phyloP scores from a whole-genome alignment of 2,888 invertebrate genomes.

The Ryuthela nishihirai region DNA sequence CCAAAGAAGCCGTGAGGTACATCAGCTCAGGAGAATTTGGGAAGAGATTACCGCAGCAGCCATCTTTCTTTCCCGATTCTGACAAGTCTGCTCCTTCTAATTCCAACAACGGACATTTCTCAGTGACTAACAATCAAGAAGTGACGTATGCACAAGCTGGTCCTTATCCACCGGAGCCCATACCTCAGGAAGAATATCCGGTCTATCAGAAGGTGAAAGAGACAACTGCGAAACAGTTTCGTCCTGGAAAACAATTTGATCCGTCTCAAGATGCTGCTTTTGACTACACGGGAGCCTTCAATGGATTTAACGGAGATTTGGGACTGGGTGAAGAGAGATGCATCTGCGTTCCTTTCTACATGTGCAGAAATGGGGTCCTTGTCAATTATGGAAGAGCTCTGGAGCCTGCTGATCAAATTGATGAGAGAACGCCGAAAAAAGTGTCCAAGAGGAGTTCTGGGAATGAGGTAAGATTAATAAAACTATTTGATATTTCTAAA shows the following conservation, averaged over 20 bases:
- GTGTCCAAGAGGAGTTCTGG: slow-evolving; percentile 16
- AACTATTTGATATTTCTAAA: too few species aligned
- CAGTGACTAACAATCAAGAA: slow-evolving; percentile 11
- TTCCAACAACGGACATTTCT: slow-evolving; percentile 23
- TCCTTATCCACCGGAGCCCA: slow-evolving; percentile 16
- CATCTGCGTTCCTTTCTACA: slow-evolving; percentile 43
- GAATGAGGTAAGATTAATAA: slow-evolving; percentile 5
- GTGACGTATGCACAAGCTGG: slow-evolving; percentile 14
- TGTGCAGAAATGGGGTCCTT: slow-evolving; percentile 42
- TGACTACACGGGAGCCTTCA: slow-evolving; percentile 9
- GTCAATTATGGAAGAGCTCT: slow-evolving; percentile 15
- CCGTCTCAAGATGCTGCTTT: too few species aligned
- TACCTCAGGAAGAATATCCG: slow-evolving; percentile 7
- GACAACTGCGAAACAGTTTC: slow-evolving; percentile 18
- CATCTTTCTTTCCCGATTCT: too few species aligned
- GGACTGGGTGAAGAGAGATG: slow-evolving; percentile 26
- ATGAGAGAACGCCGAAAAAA: slow-evolving; percentile 28
- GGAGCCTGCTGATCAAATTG: slow-evolving; percentile 19
- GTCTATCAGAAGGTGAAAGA: too few species aligned
- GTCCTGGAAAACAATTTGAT: slow-evolving; percentile 29
- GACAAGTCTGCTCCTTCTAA: too few species aligned
- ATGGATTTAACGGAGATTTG: slow-evolving; percentile 3
- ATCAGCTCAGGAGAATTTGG: slow-evolving; percentile 17
- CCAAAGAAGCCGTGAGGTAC: slow-evolving; percentile 15
- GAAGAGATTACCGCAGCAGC: slow-evolving; percentile 16